Base-by-base conservation (phyloP, 2,113 vertebrate genomes). In the Parotia lawesii region DNA sequence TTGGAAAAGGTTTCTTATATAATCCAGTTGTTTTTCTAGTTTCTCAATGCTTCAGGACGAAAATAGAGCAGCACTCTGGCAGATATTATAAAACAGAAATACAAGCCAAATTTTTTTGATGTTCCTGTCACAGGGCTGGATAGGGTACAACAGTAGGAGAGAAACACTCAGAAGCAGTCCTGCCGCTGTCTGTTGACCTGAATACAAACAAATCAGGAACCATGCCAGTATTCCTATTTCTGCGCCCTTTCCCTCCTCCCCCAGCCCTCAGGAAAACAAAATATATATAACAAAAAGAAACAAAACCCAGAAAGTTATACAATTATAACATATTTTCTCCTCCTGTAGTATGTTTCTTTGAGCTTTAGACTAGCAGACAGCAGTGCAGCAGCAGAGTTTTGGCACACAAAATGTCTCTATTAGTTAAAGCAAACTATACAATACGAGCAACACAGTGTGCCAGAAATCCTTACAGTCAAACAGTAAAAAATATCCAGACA, bases 1-100 rank as follows among this genome's bases (percentile, higher is more conserved):
- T 84, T 29, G 23, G 40, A 29, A 91, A 91, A 93, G 56, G 31
- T 86, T 92, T 88, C 56, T 87, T 85, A 78, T 50, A 38, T 82
- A 94, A 92, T 84, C 65, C 45, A 22, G 21, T 72, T 90, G 28
- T 71, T 79, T 89, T 85, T 74, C 60, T 57, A 83, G 31, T 23
- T 90, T 27, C 44, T 92, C 61, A 45, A 6, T 71, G 64, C 57
- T 95, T 95, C 79, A 90, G 27, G 61, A 85, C 90, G 72, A 93
- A 94, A 94, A 95, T 11, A 95, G 69, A 95, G 62, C 71, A 71
- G 12, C 20, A 90, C 15, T 74, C 57, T 77, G 56, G 37, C 25
- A 93, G 85, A 56, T 95, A 79, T 84, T 88, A 91, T 74, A 84
- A 84, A 94, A 70, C 61, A 95, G 72, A 95, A 90, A 80, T 74